phyloP scores from a whole-genome alignment of 1,140 invertebrate genomes.

The Drosophila kikkawai region DNA sequence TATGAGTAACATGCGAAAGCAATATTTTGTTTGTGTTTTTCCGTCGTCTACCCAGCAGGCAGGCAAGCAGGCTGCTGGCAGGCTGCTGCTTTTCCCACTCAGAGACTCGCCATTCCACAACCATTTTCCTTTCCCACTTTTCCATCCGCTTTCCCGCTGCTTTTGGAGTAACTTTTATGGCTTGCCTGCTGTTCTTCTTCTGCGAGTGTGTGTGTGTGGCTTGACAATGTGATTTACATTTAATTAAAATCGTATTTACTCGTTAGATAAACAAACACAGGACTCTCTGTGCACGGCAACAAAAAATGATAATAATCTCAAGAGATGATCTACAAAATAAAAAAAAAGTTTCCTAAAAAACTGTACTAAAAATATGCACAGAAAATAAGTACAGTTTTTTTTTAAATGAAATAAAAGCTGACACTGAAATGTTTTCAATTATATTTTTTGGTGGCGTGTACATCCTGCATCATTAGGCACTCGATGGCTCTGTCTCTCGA shows the following conservation, averaged over 20 bases:
- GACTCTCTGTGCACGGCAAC: slow-evolving; percentile 16
- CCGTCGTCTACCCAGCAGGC: slow-evolving; percentile 34
- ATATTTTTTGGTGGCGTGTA: not conserved
- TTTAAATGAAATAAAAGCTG: not conserved
- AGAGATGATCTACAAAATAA: not conserved
- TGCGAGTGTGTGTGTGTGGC: slow-evolving; percentile 39
- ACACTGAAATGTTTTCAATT: not conserved
- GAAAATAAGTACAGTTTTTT: not conserved
- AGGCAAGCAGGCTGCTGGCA: slow-evolving; percentile 39
- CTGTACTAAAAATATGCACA: too few species aligned
- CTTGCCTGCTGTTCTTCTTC: slow-evolving; percentile 9
- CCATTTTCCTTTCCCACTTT: not conserved
- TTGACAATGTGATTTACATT: slow-evolving; percentile 83
- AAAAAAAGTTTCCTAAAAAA: too few species aligned
- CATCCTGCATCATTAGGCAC: slow-evolving; percentile 40
- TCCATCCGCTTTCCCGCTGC: slow-evolving; percentile 10
- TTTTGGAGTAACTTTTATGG: slow-evolving; percentile 57
- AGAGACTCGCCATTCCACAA: not conserved
- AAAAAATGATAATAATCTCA: slow-evolving; percentile 1
- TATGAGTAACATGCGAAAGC: slow-evolving; percentile 67
- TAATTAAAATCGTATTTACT: slow-evolving; percentile 84
- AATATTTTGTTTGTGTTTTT: slow-evolving; percentile 54
- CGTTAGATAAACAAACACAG: slow-evolving; percentile 77
- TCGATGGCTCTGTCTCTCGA: slow-evolving; percentile 15
- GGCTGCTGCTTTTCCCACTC: slow-evolving; percentile 22